Conservation (phyloP, 2,797 vertebrate species). For the Sebastes alutus region DNA sequence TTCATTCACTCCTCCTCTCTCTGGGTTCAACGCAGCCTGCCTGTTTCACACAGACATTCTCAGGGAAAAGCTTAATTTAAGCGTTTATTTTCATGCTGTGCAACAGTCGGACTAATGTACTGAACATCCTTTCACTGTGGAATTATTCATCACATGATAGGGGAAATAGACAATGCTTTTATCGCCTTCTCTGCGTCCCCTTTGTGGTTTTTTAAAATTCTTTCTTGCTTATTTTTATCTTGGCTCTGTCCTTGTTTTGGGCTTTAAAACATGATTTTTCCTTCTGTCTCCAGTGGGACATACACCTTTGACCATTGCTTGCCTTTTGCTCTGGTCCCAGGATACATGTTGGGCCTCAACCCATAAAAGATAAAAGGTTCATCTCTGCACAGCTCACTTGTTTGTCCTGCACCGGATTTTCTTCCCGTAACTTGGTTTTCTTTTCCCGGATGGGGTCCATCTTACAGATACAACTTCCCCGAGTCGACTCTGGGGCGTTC, state of each 20-base stretch:
- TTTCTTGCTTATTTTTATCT: background rate
- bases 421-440: background rate
- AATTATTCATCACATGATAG: constrained; percentile 13
- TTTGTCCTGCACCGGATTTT: constrained; percentile 5
- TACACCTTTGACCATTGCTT: background rate
- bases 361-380: constrained; percentile 9
- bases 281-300: background rate
- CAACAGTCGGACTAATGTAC: constrained; percentile 17
- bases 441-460: constrained; percentile 1
- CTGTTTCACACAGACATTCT: constrained; percentile 32
- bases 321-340: background rate
- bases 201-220: background rate
- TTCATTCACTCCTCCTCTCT: constrained; percentile 34
- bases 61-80: constrained; percentile 39
- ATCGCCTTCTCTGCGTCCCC: background rate
- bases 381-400: background rate
- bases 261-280: constrained; percentile 6
- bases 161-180: background rate
- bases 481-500: background rate
- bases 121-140: constrained; percentile 30
- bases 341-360: background rate
- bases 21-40: constrained; percentile 27
- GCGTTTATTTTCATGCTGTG: constrained; percentile 29
- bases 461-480: background rate
- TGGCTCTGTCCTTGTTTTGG: background rate